phyloP scores from a whole-genome alignment of 2,888 invertebrate genomes.

The Carpatolechia fugitivella region DNA sequence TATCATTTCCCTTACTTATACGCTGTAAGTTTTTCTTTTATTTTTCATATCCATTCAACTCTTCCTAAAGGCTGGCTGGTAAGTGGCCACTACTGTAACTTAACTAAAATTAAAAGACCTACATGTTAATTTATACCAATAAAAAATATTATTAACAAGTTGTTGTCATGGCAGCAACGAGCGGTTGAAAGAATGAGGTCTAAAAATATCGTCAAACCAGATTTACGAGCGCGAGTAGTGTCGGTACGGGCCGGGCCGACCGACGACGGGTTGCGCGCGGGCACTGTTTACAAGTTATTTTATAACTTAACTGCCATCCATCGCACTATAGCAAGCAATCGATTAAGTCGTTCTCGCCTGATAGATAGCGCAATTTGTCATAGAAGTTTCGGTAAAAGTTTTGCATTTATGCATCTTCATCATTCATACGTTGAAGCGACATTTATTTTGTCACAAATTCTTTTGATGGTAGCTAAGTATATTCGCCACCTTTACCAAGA shows the following conservation, averaged over 20 bases:
- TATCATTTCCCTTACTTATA: too few relatives aligned
- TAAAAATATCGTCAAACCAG: constrained; percentile 55
- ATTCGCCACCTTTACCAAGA: too few relatives aligned
- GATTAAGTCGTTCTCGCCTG: background rate
- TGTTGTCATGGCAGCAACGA: constrained; percentile 38
- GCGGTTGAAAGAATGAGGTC: constrained; percentile 39
- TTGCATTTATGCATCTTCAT: too few relatives aligned
- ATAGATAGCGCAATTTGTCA: background rate
- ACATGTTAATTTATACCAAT: background rate
- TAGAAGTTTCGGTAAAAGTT: background rate
- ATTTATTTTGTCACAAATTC: too few relatives aligned
- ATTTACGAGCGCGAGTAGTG: constrained; percentile 35
- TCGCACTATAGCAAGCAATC: background rate
- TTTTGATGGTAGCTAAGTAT: too few relatives aligned
- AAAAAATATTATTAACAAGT: constrained; percentile 9
- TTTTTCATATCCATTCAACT: too few relatives aligned
- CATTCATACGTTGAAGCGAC: too few relatives aligned
- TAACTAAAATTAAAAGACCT: too few relatives aligned
- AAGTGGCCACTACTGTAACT: too few relatives aligned
- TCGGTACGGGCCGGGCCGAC: background rate
- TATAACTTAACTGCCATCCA: constrained; percentile 30
- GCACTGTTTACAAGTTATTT: constrained; percentile 29
- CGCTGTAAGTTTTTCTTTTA: too few relatives aligned
- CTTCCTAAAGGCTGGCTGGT: too few relatives aligned
- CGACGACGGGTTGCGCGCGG: background rate